Evolutionary conservation across 2,888 invertebrate species (phyloP), one percentile per base, ranked within the genome.

Genomic region (Drosophila peninsularis): DNA sequence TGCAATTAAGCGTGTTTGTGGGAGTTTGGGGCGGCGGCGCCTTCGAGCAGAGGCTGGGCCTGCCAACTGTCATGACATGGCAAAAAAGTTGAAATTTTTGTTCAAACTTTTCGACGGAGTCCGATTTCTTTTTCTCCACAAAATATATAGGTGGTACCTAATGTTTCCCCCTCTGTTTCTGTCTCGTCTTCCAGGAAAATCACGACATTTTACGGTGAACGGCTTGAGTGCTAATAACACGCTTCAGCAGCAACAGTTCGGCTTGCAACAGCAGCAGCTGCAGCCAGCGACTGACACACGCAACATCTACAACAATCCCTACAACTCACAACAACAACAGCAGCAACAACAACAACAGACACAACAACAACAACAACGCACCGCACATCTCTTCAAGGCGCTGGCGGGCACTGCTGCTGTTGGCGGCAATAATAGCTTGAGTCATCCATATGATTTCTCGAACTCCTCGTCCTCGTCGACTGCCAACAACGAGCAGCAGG

Each of bases 121-220:
- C 41, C 27, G 27, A 17, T 71, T 10, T 52, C 27, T 30, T 30
- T 36, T 56, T 65, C 21, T 53, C 44, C 44, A 54, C n/a, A 44
- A 36, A 52, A 54, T 50, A 54, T 50, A 45, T 45, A 30, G 34
- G 39, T 36, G 37, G 32, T n/a, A 62, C 13, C 32, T 34, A 36
- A 37, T 62, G 5, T 45, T 34, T 34, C 21, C 21, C 2, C 24
- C 24, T 24, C 24, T 24, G 10, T 50, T n/a, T 10, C 44, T 54
- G 44, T 9, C 19, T 44, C 27, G 11, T 36, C 41, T 73, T 58
- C 9, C 41, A 95, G 94, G 93, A 93, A 96, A 96, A 95, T 94
- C 94, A 93, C 96, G 96, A 92, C 95, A 96, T 93, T 96, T 96
- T 94, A 96, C 96, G 92, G 90, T 91, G 70, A 91, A 91, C 75